These are phyloP conservation scores for Paramisgurnus dabryanus DNA, from an alignment of 2,113 vertebrate species.

Conservation along the genomic window DNA sequence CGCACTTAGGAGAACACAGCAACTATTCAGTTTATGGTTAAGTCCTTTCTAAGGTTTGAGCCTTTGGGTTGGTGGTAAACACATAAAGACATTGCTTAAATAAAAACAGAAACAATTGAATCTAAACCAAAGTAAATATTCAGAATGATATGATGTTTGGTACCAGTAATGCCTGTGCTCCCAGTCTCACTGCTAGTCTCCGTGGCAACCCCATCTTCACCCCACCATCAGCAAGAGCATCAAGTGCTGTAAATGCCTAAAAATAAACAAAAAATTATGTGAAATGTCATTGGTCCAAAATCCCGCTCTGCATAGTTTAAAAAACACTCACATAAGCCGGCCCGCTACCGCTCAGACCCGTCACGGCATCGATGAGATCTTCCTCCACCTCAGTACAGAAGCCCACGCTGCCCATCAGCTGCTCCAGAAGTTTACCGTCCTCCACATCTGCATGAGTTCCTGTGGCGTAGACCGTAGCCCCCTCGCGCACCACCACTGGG, in stretches of 20 bases:
- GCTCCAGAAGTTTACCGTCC: constrained; percentile 90
- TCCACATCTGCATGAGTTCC: constrained; percentile 89
- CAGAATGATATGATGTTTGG: constrained; percentile 40
- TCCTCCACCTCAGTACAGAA: constrained; percentile 97
- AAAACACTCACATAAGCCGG: constrained; percentile 89
- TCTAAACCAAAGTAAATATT: no score
- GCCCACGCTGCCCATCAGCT: constrained; percentile 94
- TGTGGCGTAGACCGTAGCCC: constrained; percentile 92
- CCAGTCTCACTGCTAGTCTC: constrained; percentile 87
- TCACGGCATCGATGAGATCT: constrained; percentile 94
- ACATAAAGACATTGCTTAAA: no score
- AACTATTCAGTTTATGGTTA: neutral
- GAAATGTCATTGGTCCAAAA: neutral
- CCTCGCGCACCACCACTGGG: constrained; percentile 92
- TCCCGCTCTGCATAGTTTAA: neutral
- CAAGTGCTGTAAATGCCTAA: constrained; percentile 93
- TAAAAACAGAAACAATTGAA: no score
- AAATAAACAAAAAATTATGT: constrained; percentile 19
- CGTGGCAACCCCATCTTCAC: constrained; percentile 98
- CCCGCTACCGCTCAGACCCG: constrained; percentile 95
- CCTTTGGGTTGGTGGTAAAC: neutral
- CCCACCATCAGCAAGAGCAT: constrained; percentile 94
- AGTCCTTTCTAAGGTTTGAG: no score
- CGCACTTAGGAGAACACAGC: neutral
- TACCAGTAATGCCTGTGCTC: constrained; percentile 94